Evolutionary conservation across 2,888 invertebrate species (phyloP), one percentile per base, ranked within the genome.

Genomic region (Melipona beecheii): DNA sequence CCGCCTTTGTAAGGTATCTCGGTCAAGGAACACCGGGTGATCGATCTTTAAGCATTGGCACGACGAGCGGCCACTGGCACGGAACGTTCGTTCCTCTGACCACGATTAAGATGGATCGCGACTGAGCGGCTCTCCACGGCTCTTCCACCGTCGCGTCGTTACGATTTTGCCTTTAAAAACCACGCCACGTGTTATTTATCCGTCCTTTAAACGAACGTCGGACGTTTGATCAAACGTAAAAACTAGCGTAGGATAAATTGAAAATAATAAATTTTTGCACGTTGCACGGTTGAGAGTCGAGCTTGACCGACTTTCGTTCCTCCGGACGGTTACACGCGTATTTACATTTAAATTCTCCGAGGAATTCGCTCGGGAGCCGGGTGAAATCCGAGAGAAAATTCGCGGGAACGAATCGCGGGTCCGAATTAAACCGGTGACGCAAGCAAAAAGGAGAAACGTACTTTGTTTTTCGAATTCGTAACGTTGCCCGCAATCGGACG

Each of bases 51-150:
- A 75, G 65, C 43, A 66, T 43, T 27, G 52, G 31, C 36, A 36
- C 19, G n/a, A 15, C 19, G 36, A 5, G 49, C 27, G 65, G 54
- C 56, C 74, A 75, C 65, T 65, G 65, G 62, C n/a, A 62, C 13
- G 72, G 50, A 73, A 73, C 49, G 62, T 27, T 58, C n/a, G 24
- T 56, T 60, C 27, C 62, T 3, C 21, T 43, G 54, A 15, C 24
- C 65, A 21, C 54, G 54, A 65, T 75, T 75, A 54, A 75, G 74
- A 75, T 75, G 15, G 64, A 75, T 75, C 72, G 13, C 21, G 27
- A 49, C 27, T 21, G 4, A 21, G 50, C 24, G n/a, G n/a, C n/a
- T 21, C n/a, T 49, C 43, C 11, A 5, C 13, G 13, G 36, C 9
- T 36, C 9, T 43, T 24, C 21, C 24, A 17, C 4, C 0, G 5